Evolutionary conservation across 2,113 vertebrate genomes (phyloP).

Genomic region (Balaeniceps rex): DNA sequence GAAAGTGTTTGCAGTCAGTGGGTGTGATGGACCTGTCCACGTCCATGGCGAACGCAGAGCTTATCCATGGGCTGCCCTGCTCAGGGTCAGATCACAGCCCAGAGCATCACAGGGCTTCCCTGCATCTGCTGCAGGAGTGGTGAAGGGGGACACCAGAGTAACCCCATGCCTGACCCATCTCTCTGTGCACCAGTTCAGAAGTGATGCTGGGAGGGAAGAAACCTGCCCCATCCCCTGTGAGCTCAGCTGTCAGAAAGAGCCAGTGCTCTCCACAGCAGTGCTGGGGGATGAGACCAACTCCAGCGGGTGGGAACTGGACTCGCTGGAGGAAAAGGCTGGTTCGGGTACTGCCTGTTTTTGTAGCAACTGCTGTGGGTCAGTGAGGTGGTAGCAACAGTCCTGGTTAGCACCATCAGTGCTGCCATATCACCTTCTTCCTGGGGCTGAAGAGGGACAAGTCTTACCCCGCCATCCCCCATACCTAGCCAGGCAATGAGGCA

Average conservation of each 20-base stretch:
- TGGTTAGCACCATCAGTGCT: not conserved
- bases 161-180: not conserved
- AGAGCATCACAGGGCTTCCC: not conserved
- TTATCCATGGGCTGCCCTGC: not conserved
- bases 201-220: constrained; percentile 10
- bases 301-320: constrained; percentile 54
- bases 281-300: not conserved
- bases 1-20: not conserved
- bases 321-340: not conserved
- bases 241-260: not conserved
- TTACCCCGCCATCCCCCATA: fast-evolving
- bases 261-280: not conserved
- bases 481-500: not conserved
- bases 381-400: not conserved
- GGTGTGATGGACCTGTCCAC: not conserved
- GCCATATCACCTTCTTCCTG: not conserved
- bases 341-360: not conserved
- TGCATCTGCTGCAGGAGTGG: not conserved
- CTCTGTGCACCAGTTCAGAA: constrained; percentile 48
- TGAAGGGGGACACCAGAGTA: not conserved
- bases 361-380: not conserved
- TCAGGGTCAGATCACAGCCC: not conserved
- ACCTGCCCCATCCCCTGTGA: not conserved
- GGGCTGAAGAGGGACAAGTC: not conserved
- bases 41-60: fast-evolving